Evolutionary conservation across 1,140 invertebrate species (phyloP), one percentile per base, ranked within the genome.

Genomic region (Macrobrachium nipponense): DNA sequence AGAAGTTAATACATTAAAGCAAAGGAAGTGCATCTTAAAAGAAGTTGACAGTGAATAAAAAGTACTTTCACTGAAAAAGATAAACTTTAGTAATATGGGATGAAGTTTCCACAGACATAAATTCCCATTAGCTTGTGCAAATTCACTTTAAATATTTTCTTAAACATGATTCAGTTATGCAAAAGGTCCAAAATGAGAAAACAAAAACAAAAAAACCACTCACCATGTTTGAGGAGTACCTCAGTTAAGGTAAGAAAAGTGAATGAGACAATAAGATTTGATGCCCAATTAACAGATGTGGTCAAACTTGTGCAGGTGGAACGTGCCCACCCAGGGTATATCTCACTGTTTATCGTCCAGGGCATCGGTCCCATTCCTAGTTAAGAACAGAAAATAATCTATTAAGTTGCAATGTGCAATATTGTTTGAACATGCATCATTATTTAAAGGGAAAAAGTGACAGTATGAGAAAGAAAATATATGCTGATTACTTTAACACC

Each of bases 291-390:
- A 58, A 91, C 90, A 36, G 93, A 93, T 15, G 94, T 94, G 15
- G 93, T 91, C 18, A 93, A 90, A n/a, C 93, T 91, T 82, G 91
- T 93, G 61, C 93, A 93, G 2, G 92, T 92, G 86, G 93, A 91
- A 80, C 94, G 89, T 12, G 93, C 93, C 94, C 94, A 94, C 43
- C 93, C 89, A 14, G 94, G 94, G 90, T 93, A 94, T 70, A 94
- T 94, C 90, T 94, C 94, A 20, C 93, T 93, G 89, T 94, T 94
- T 15, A 94, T 92, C 6, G 94, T 94, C 94, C 94, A 94, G 62
- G 94, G 94, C 92, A 94, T 93, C 23, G 93, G 93, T 15, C 94
- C 93, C 92, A 94, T 93, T 43, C 93, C 89, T 87, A 76, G 4
- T 18, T 17, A 58, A 51, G 17, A 7, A 82, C n/a, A 70, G 36